A percentile compares a stretch with the other conserved stretches of the same genome.
These are phyloP conservation scores for Calypte anna DNA, from an alignment of 2,113 vertebrate species.

Conservation along the genomic window DNA sequence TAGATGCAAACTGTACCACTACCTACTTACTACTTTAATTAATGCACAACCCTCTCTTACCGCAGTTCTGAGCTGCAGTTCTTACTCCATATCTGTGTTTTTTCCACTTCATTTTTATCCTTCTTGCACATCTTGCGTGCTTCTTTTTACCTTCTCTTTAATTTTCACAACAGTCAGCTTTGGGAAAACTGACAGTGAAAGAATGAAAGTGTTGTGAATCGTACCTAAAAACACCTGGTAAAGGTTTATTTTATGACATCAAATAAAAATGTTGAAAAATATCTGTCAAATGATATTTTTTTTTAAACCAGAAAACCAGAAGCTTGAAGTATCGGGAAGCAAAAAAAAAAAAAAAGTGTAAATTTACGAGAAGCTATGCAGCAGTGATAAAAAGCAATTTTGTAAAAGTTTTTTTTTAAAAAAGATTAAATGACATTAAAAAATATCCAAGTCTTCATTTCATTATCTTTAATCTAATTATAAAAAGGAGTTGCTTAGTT, in stretches of 20 bases:
- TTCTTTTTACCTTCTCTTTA: background rate
- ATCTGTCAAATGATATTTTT: background rate
- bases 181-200: conserved; percentile 24
- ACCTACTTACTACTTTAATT: background rate
- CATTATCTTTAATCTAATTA: conserved; percentile 83
- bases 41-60: background rate
- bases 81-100: background rate
- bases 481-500: conserved; percentile 71
- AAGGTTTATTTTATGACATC: conserved; percentile 60
- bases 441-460: conserved; percentile 76
- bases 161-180: background rate
- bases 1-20: background rate
- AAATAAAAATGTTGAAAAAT: conserved; percentile 63
- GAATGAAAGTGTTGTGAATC: conserved; percentile 1
- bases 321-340: conserved; percentile 4
- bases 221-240: conserved; percentile 15
- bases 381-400: conserved; percentile 44
- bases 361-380: conserved; percentile 62
- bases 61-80: background rate
- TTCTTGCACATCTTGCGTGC: background rate
- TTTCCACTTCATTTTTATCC: conserved; percentile 5
- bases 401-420: background rate
- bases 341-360: background rate
- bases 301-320: conserved; percentile 41
- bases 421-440: conserved; percentile 75